Evolutionary conservation across 2,888 invertebrate genomes (phyloP).

Genomic region (Cremastinae sp.): DNA sequence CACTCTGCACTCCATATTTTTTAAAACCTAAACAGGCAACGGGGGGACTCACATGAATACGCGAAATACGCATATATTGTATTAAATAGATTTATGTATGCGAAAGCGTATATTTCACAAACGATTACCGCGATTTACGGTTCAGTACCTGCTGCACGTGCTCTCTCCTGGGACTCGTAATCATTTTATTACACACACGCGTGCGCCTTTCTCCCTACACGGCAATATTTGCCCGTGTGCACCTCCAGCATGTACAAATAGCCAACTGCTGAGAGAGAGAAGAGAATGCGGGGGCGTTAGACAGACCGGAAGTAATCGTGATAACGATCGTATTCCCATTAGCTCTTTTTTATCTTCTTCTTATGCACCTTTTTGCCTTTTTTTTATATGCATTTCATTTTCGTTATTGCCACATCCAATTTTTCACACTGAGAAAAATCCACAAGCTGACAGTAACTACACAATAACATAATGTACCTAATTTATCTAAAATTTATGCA

Average conservation of each 20-base stretch:
- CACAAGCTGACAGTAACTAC: too few relatives aligned
- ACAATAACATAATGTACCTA: too few relatives aligned
- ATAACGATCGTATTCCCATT: conserved; percentile 59
- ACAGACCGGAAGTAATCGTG: conserved; percentile 59
- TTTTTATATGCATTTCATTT: neutral
- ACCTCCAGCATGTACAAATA: neutral
- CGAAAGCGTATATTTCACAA: conserved; percentile 52
- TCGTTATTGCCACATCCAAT: neutral
- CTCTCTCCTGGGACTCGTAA: conserved; percentile 38
- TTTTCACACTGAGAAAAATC: neutral
- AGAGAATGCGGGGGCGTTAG: conserved; percentile 41
- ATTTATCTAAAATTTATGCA: too few relatives aligned
- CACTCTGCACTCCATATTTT: conserved; percentile 23
- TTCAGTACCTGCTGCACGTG: conserved; percentile 59
- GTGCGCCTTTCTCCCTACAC: neutral
- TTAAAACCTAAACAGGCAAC: neutral
- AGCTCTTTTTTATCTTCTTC: conserved; percentile 17
- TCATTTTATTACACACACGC: conserved; percentile 2
- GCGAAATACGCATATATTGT: conserved; percentile 35
- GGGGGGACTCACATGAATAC: too few relatives aligned
- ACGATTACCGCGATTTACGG: conserved; percentile 57
- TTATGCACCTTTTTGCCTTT: neutral
- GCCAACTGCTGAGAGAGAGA: conserved; percentile 21
- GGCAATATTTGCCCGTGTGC: neutral
- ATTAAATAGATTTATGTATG: conserved; percentile 53